Base-by-base conservation (phyloP, 2,113 vertebrate species). In the Cyprinodon variegatus region DNA sequence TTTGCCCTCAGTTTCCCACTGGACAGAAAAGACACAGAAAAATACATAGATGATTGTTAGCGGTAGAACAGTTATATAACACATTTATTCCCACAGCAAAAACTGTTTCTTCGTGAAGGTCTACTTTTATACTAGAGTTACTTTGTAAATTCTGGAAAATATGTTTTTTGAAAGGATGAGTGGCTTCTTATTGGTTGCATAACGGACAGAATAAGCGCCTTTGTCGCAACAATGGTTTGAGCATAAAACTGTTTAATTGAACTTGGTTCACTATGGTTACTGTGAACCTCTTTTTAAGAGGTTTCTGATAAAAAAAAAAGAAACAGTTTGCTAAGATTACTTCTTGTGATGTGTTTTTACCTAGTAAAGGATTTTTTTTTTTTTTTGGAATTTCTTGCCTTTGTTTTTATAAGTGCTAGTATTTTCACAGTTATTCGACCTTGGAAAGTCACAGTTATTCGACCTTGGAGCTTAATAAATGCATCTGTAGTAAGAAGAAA, bases 1-100 rank as follows among this genome's bases (percentile, higher is more conserved):
- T 62, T 38, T 74, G 87, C 88, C 91, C 81, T 84, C 60, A 14
- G 83, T 90, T 88, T 85, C 70, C 76, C 69, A 76, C 67, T 53
- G 65, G 68, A 78, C 41, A n/a, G 60, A 48, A 43, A 75, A 39
- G 65, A 75, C 59, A 68, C 61, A 68, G 63, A 68, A 80, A 84
- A 79, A 87, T 70, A 83, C 77, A 85, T 74, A 82, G 70, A 82
- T n/a, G 61, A 59, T 7, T 61, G 22, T 68, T 82, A 41, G 61
- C 45, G 46, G 63, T 37, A 76, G 59, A 71, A 67, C 60, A 8
- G 68, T 80, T 81, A 60, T n/a, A 36, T 71, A 83, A 85, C 68
- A 82, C 50, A 29, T 78, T 69, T 61, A 39, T 14, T 64, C 38
- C 70, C 71, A 70, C 45, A 60, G 8, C 71, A 11, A 63, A 14